These are phyloP conservation scores for Merops nubicus DNA, from an alignment of 2,113 vertebrate species.

Conservation along the genomic window DNA sequence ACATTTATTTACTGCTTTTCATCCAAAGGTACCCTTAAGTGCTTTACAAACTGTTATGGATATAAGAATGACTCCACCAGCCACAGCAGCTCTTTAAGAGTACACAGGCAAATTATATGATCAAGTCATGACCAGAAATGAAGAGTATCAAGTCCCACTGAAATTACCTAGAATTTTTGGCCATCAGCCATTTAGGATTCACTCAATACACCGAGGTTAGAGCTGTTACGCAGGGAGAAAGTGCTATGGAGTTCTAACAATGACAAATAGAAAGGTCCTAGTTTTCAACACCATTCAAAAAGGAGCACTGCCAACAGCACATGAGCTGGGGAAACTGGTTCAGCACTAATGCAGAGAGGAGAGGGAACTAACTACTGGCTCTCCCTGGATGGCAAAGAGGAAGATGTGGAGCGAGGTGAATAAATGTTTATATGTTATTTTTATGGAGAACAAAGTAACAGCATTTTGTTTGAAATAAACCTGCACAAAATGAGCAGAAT, in stretches of 20 bases:
- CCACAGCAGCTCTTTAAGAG: slow-evolving; percentile 64
- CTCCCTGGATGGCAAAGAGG: background rate
- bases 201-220: slow-evolving; percentile 16
- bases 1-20: slow-evolving; percentile 71
- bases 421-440: background rate
- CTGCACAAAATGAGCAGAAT: background rate
- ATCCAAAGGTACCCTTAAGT: slow-evolving; percentile 70
- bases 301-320: background rate
- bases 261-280: slow-evolving; percentile 35
- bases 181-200: slow-evolving; percentile 53
- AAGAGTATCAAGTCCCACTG: slow-evolving; percentile 59
- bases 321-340: slow-evolving; percentile 7
- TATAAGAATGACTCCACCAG: slow-evolving; percentile 67
- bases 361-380: background rate
- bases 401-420: background rate
- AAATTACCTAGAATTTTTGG: slow-evolving; percentile 62
- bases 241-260: slow-evolving; percentile 35
- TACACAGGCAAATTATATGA: slow-evolving; percentile 64
- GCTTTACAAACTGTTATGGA: slow-evolving; percentile 72
- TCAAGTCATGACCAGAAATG: slow-evolving; percentile 65
- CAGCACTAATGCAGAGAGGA: background rate
- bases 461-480: background rate
- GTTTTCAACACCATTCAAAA: slow-evolving; percentile 16
- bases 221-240: slow-evolving; percentile 32
- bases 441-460: background rate